Percentiles rank a stretch among this genome's conserved stretches.
Evolutionary conservation across 2,797 vertebrate species (phyloP).

Genomic region (Enteromius radiatus): DNA sequence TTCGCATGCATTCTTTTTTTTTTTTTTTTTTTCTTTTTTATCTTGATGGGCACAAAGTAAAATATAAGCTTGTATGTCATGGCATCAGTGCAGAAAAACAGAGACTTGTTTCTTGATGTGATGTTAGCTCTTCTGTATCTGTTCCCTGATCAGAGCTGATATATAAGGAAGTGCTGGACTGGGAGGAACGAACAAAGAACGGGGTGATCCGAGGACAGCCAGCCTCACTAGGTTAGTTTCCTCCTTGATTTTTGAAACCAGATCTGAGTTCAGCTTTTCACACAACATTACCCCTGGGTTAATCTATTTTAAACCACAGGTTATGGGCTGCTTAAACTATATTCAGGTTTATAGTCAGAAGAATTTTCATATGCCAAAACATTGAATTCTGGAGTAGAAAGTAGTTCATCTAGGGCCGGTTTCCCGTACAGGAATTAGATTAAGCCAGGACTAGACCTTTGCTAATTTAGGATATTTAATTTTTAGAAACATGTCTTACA

Average conservation of each 20-base stretch:
- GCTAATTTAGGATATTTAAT: too few relatives aligned
- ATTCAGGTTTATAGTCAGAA: not conserved
- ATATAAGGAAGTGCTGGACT: constrained; percentile 97
- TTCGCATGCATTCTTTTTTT: not conserved
- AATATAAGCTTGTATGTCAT: not conserved
- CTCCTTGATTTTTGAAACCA: not conserved
- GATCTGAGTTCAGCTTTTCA: not conserved
- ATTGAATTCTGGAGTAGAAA: not conserved
- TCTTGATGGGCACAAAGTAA: not conserved
- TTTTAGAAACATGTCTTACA: too few relatives aligned
- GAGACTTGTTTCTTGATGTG: not conserved
- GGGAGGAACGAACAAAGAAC: constrained; percentile 96
- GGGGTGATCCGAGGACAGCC: constrained; percentile 94
- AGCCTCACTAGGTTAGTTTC: constrained; percentile 92
- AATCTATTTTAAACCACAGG: not conserved
- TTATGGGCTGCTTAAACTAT: not conserved
- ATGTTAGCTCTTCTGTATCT: not conserved
- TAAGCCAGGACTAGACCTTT: too few relatives aligned
- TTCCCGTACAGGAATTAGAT: too few relatives aligned
- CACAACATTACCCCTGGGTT: not conserved
- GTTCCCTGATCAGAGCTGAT: constrained; percentile 87
- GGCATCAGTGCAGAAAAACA: not conserved
- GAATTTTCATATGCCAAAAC: not conserved
- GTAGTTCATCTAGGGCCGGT: too few relatives aligned
- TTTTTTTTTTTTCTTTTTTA: too few relatives aligned